These are phyloP conservation scores for Thumatha senex DNA, from an alignment of 2,888 invertebrate genomes.

Conservation along the genomic window DNA sequence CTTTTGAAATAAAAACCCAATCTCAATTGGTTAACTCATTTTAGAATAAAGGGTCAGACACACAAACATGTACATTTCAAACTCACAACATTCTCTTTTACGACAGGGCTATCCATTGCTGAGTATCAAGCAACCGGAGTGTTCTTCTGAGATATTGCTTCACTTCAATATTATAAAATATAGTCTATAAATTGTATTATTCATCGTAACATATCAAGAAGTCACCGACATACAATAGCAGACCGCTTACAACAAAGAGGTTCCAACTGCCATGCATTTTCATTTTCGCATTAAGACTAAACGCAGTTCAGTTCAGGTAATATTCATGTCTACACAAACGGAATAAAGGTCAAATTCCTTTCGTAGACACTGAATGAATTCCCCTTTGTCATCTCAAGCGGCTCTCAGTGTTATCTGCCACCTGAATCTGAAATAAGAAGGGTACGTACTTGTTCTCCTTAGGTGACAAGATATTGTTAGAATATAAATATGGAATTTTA, in stretches of 20 bases:
- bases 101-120: no score
- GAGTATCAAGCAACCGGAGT: no score
- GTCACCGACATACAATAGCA: background rate
- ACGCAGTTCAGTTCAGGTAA: background rate
- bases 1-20: no score
- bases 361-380: conserved; percentile 11
- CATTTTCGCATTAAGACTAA: background rate
- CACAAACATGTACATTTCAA: no score
- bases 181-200: no score
- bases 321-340: conserved; percentile 4
- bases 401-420: conserved; percentile 21
- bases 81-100: no score
- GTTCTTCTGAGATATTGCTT: no score
- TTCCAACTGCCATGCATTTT: background rate
- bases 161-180: no score
- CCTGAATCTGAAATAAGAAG: conserved; percentile 19
- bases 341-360: conserved; percentile 16
- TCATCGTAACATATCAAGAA: background rate
- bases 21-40: no score
- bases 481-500: background rate
- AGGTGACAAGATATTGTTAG: conserved; percentile 4
- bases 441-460: conserved; percentile 2
- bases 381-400: conserved; percentile 28
- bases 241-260: background rate
- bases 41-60: no score